Evolutionary conservation across 2,113 vertebrate genomes (phyloP).

Genomic region (Prietella phreatophila): DNA sequence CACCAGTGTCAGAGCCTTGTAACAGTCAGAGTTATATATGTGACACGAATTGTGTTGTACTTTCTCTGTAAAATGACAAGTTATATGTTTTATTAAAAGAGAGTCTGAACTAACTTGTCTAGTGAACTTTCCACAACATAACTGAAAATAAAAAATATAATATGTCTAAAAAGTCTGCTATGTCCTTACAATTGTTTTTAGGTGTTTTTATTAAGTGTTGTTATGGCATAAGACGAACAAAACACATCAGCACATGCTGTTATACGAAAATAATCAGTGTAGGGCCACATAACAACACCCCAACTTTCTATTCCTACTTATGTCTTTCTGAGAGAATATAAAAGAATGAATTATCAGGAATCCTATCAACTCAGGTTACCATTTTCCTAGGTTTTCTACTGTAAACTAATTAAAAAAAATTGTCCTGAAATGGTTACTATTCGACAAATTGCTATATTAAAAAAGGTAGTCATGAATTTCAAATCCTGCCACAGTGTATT

Average conservation of each 20-base stretch:
- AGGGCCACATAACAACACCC: neutral
- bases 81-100: neutral
- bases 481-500: constrained; percentile 22
- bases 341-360: neutral
- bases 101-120: neutral
- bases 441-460: neutral
- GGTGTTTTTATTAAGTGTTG: neutral
- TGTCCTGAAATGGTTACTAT: neutral
- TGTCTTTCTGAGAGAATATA: neutral
- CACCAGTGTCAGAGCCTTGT: neutral
- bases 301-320: neutral
- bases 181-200: neutral
- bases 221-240: neutral
- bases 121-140: neutral
- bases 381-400: too few relatives aligned
- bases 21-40: neutral
- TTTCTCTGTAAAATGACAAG: neutral
- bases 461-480: constrained; percentile 8
- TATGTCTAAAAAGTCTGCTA: neutral
- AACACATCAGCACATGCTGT: neutral
- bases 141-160: neutral
- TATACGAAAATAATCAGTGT: neutral
- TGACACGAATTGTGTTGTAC: neutral
- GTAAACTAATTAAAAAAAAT: neutral
- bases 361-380: neutral